Base-by-base conservation (phyloP, 2,797 vertebrate species). In the Melanotaenia nigrans region DNA sequence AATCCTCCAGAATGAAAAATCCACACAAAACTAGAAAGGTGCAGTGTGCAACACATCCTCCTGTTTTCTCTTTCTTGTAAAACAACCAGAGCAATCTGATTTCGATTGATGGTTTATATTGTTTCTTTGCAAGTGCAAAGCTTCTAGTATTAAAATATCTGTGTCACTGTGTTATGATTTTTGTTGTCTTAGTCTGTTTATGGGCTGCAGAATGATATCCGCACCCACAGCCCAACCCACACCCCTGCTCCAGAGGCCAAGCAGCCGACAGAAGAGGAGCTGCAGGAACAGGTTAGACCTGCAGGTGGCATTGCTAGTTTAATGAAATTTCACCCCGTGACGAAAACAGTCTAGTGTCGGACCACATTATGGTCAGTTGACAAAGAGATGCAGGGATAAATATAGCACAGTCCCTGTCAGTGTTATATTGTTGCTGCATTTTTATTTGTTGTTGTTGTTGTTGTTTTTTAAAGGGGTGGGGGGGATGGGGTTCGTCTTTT, bases 21-120 rank as follows among this genome's bases (percentile, higher is more conserved):
- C 97, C 97, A n/a, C 97, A 98, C 92, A 98, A 98, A 96, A 98
- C 97, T 61, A 95, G 97, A 91, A 99, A 99, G 96, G 97, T 97
- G 85, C 16, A 14, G 93, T 94, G 38, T 97, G 86, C 16, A 13
- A 92, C 94, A 42, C 22, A 36, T 45, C n/a, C 7, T 71, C 32
- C n/a, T 54, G 20, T 30, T 18, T 9, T 16, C 3, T 24, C 7
- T 55, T 51, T 75, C 30, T 69, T 71, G 24, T 72, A 22, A 73
- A 74, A 51, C 47, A 51, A 22, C 47, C 47, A 22, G n/a, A 51
- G n/a, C n/a, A 51, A n/a, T n/a, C 6, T 9, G 14, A 42, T 42
- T 14, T 53, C 24, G 40, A 65, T 42, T n/a, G 6, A 18, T 55
- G 38, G 56, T 53, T 38, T 22, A 47, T 3, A 3, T 1, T 70